Evolutionary conservation across 2,113 vertebrate genomes (phyloP).

Genomic region (Chaetorhynchus papuensis): DNA sequence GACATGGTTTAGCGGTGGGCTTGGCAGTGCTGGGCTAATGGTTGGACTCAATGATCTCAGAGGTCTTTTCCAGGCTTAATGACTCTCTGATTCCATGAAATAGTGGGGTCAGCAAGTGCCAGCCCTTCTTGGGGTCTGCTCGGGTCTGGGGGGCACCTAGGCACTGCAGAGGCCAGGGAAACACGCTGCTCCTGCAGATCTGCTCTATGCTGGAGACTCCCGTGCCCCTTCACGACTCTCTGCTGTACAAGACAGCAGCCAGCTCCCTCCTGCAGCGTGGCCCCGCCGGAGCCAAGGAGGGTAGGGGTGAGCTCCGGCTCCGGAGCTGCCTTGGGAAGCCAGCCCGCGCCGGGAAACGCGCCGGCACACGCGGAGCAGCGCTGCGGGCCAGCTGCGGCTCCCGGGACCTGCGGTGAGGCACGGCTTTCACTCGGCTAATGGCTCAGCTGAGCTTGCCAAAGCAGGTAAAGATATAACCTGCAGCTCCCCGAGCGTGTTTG

Average conservation of each 20-base stretch:
- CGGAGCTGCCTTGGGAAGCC: rapidly evolving
- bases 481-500: constrained; percentile 40
- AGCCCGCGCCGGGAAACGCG: rapidly evolving
- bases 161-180: not conserved
- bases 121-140: not conserved
- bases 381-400: not conserved
- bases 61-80: not conserved
- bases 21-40: not conserved
- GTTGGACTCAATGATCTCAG: not conserved
- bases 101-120: rapidly evolving
- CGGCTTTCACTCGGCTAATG: not conserved
- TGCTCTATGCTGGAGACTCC: not conserved
- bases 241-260: not conserved
- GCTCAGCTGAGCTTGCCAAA: constrained; percentile 28
- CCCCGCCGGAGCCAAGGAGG: not conserved
- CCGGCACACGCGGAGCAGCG: not conserved
- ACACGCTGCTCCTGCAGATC: rapidly evolving
- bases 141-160: not conserved
- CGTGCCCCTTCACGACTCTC: rapidly evolving
- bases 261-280: not conserved
- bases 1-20: not conserved
- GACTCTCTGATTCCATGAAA: not conserved
- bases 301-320: not conserved
- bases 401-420: not conserved
- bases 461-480: constrained; percentile 18